Base-by-base conservation (phyloP, 1,140 invertebrate species). In the Anastrepha ludens region DNA sequence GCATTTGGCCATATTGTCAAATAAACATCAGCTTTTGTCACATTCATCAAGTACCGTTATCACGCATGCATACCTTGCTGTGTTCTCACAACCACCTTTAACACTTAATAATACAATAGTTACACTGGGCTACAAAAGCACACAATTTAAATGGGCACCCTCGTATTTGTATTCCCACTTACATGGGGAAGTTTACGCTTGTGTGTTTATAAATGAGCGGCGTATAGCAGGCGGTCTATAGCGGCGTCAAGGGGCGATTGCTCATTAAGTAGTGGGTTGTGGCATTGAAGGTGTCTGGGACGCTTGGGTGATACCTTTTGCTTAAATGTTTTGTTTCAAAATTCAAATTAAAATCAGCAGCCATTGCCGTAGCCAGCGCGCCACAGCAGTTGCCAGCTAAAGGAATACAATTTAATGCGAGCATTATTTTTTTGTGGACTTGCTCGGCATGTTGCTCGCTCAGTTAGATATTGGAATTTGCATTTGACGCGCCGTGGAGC, bases 281-380 rank as follows among this genome's bases (percentile, higher is more conserved):
- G 74, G 74, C 74, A 81, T 81, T 81, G 74, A 58, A 1, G 74
- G 74, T 58, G 47, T 55, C 74, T 41, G 47, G 20, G 74, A 81
- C 74, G 74, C n/a, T 55, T 13, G 70, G 70, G 70, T 29, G 47
- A 3, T 81, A 47, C 4, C 4, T 55, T 81, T 81, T 55, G 47
- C n/a, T 9, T 81, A 50, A 58, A 81, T 81, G 74, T 81, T 81
- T 81, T 81, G 74, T 81, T 81, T 81, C 47, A 81, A 81, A 81
- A 81, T 81, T 81, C 74, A 81, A 81, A 81, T 81, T 81, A 81
- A 81, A 81, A 81, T 81, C 74, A 81, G 50, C 74, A 81, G 74
- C 74, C 41, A 74, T 4, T 29, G 29, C 29, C 29, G 29, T 29
- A 29, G 29, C 29, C 29, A 29, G 29, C 67, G 41, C 17, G 39